Evolutionary conservation across 2,797 vertebrate genomes (phyloP), one percentile per base, ranked within the genome.

Genomic region (Epinephelus coioides): DNA sequence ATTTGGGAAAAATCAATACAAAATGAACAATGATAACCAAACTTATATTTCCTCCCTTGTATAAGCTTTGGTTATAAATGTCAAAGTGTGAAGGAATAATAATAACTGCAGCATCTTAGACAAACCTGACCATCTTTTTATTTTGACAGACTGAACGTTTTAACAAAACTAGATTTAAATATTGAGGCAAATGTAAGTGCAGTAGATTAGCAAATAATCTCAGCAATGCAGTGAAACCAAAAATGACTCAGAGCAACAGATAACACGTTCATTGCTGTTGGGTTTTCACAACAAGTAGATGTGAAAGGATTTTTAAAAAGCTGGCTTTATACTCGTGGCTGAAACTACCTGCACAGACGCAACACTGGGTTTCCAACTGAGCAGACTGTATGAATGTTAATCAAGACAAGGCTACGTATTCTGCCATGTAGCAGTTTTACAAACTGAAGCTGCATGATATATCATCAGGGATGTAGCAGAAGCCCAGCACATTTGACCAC

Each of bases 331-430:
- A 69, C 25, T 56, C 40, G 68, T 30, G 60, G 44, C 59, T 53
- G 25, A 57, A 64, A 34, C 12, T 25, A 57, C 17, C 11, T 49
- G 34, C 60, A 49, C 25, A 69, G 46, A 53, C 40, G 4, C 47
- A 53, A 59, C 15, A 47, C 46, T 27, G 40, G 54, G 6, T 61
- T 82, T 49, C 72, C n/a, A 51, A 47, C 14, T 72, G 8, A 34
- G 49, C 23, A 38, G 18, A 27, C 6, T 64, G 60, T 15, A 55
- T 21, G 4, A 21, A 55, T 34, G 47, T 34, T 56, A 23, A 67
- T 23, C 38, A 57, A 73, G 23, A 57, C 3, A 21, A 54, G 18
- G 51, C 7, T 8, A 71, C 1, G 0, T 25, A 57, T 63, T 51
- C 27, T 21, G 30, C 19, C 17, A 50, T 21, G 49, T 10, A 43